Base-by-base conservation (phyloP, 2,888 invertebrate genomes). In the Leptopterna dolabrata region DNA sequence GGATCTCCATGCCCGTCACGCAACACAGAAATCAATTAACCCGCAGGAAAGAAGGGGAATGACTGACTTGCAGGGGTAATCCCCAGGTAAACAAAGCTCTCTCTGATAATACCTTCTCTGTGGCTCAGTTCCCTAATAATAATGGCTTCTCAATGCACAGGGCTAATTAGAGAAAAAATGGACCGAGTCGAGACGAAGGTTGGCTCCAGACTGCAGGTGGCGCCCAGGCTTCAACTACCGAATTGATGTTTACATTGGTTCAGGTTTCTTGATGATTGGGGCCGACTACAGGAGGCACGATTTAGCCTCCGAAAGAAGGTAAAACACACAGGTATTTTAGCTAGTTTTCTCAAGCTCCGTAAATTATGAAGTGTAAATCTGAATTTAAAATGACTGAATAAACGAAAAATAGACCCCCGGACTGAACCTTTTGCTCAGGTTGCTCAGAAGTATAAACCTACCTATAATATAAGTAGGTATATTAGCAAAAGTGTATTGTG, bases 131-230 rank as follows among this genome's bases (percentile, higher is more conserved):
- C 19, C n/a, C n/a, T 24, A 63, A 63, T 63, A 63, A 63, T 63
- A 63, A 63, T 63, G 63, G 63, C 63, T 63, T 63, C 63, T 63
- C 63, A 63, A 63, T 63, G 24, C 24, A 63, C 63, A 63, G 51
- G 63, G 19, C 63, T 63, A 63, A 63, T 63, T 63, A 63, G 24
- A 24, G 63, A 63, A 63, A 63, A 63, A 63, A 63, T 63, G 63
- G 13, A 24, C 63, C 63, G 63, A 63, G 63, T 63, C 63, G 63
- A 63, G 63, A 63, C 63, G 63, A 63, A 24, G 63, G 63, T 63
- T 63, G 63, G 63, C 63, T 63, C 63, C 63, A 63, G 63, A 63
- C 63, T 63, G 63, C 63, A 63, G 63, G 63, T 63, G 63, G 63
- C 63, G 63, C 63, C 63, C 63, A 9, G 63, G 47, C 63, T 63